Evolutionary conservation across 2,797 vertebrate species (phyloP), one percentile per base, ranked within the genome.

Genomic region (Holocentrus rufus): DNA sequence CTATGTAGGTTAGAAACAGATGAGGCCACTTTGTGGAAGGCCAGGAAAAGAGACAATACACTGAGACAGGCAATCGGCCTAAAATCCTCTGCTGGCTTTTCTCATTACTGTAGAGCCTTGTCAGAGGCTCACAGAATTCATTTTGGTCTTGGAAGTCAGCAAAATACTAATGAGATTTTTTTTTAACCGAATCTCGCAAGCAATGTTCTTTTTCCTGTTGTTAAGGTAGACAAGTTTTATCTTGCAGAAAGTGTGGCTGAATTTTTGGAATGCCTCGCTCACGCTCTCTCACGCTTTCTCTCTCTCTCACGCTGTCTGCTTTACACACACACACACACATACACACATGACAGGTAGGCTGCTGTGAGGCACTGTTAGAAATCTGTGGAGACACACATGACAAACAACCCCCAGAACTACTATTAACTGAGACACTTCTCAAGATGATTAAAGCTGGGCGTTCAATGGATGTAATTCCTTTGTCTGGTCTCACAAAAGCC

Each of bases 391-490:
- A 72, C 63, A 61, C 52, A 61, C 69, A 75, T 79, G 71, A 78
- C 76, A 86, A 85, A 87, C 86, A 86, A 66, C 65, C 61, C 53
- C 68, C 63, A 36, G 67, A 70, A 46, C 72, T 53, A 59, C 73
- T 82, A 73, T 79, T 80, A 76, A 65, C 50, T 11, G 71, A 75
- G 59, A 23, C 72, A 81, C 83, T 83, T 82, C 77, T 88, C 82
- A 85, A 60, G 61, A 81, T 89, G 88, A 91, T 91, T 87, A 85
- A 91, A 89, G 84, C 52, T 25, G 20, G 63, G 42, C 65, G 69
- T 81, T 71, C 47, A 4, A 69, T 70, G 73, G 74, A 71, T 66
- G 65, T 50, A 71, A 70, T 72, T 82, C 63, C 49, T 89, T 80
- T 82, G 58, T 84, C 81, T 72, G 61, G 23, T 55, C 59, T 72